Base-by-base conservation (phyloP, 1,140 invertebrate genomes). In the Drosophila paulistorum region DNA sequence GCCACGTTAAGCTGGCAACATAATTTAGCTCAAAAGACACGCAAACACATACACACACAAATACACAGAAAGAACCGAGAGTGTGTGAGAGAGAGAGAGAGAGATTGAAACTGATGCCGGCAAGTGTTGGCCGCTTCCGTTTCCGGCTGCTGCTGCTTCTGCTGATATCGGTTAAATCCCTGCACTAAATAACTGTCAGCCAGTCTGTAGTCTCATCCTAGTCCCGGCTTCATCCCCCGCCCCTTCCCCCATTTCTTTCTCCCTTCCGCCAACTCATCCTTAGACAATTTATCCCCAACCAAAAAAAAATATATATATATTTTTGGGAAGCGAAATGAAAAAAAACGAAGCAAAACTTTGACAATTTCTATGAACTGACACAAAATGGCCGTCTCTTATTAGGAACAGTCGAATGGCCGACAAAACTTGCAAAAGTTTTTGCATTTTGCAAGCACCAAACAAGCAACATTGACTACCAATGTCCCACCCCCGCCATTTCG, bases 141-240 rank as follows among this genome's bases (percentile, higher is more conserved):
- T 86, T 86, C 82, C 79, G 76, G 61, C 66, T 78, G 75, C 57
- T 51, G 71, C 48, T 58, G 58, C 65, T 69, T 41, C 42, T 14
- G 39, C 45, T 62, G 74, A 30, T 86, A 87, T 79, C 79, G 64
- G 58, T 54, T 63, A 83, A 86, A 87, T 79, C 84, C 80, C 84
- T 68, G 69, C 68, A 83, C 83, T 86, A 87, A 86, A 87, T 87
- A 87, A 86, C 72, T 83, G 79, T 70, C 81, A 66, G 68, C 23
- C 42, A 14, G 67, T 20, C 61, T 41, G 41, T 7, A 61, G 20
- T 39, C 45, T 39, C 54, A 65, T 64, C 33, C 37, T 30, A 30
- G 30, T 30, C 30, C 30, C 30, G 30, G 30, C 30, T 30, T 0
- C 23, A 51, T n/a, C 42, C 26, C 37, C 37, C 41, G 42, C 26